Conservation (phyloP, 2,113 vertebrate genomes). For the Rhynchomys soricoides region DNA sequence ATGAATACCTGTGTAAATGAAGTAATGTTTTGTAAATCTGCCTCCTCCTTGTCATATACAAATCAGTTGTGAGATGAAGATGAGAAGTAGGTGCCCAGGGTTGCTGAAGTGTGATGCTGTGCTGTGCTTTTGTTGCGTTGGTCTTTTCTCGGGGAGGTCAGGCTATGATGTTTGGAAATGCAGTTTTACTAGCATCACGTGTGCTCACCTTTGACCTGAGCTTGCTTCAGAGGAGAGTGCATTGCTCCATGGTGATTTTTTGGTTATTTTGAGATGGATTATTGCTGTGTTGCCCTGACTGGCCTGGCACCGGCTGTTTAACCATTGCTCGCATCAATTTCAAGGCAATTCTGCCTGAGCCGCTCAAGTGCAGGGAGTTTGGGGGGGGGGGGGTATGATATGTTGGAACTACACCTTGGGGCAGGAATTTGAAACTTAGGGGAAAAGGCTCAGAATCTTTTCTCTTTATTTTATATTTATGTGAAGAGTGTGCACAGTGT, state of each 20-base stretch:
- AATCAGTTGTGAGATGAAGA: slow-evolving; percentile 14
- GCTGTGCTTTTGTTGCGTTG: background rate
- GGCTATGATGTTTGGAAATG: slow-evolving; percentile 15
- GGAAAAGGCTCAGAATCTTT: background rate
- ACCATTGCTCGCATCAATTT: background rate
- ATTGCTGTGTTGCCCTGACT: background rate
- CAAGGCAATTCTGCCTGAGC: background rate
- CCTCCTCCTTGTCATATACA: slow-evolving; percentile 32
- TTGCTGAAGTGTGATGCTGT: slow-evolving; percentile 34
- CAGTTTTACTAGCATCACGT: slow-evolving; percentile 15
- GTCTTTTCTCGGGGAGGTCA: background rate
- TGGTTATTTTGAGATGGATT: background rate
- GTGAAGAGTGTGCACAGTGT: background rate
- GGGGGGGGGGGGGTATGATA: no score
- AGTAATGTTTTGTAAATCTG: background rate
- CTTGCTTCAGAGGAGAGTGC: slow-evolving; percentile 14
- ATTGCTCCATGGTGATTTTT: background rate
- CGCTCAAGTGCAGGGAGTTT: background rate
- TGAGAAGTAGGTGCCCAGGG: background rate
- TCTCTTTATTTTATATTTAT: background rate
- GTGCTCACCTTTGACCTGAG: slow-evolving; percentile 5
- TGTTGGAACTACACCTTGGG: no score
- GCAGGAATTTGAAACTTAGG: slow-evolving; percentile 15
- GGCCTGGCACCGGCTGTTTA: background rate
- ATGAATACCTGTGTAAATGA: slow-evolving; percentile 4